phyloP scores from a whole-genome alignment of 2,113 vertebrate genomes.

The Rhineura floridana region DNA sequence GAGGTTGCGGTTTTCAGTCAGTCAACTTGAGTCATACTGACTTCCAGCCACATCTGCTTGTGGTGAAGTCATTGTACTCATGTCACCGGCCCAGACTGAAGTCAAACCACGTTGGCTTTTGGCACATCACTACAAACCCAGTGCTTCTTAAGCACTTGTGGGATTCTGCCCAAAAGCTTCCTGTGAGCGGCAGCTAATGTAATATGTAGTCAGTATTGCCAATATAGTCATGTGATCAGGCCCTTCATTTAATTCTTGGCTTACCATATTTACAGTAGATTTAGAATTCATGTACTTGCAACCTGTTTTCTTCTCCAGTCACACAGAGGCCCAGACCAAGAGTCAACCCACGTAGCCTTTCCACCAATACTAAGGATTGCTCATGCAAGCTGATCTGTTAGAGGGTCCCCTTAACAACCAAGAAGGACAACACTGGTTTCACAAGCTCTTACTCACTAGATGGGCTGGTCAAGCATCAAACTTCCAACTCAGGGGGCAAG shows the following conservation, averaged over 20 bases:
- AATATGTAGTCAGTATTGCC: not conserved
- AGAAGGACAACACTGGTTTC: not conserved
- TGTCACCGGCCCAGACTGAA: not conserved
- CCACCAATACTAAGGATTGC: not conserved
- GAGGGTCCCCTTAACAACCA: not conserved
- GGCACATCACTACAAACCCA: not conserved
- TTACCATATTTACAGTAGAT: not conserved
- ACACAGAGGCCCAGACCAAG: constrained; percentile 1
- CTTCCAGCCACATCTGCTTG: not conserved
- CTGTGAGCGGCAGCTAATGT: not conserved
- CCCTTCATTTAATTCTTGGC: constrained; percentile 14
- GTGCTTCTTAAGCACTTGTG: not conserved
- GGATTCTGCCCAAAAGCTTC: not conserved
- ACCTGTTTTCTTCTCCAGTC: not conserved
- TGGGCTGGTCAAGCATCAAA: not conserved
- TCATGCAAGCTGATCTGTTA: not conserved
- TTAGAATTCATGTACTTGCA: not conserved
- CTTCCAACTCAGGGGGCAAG: not conserved
- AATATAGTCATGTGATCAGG: not conserved
- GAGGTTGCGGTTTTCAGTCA: not conserved
- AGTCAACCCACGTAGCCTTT: not conserved
- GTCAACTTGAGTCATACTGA: not conserved
- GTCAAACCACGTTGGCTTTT: not conserved
- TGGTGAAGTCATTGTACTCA: not conserved
- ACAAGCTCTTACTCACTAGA: not conserved